Base-by-base conservation (phyloP, 23 tunicate species). In the Halocynthia roretzi region DNA sequence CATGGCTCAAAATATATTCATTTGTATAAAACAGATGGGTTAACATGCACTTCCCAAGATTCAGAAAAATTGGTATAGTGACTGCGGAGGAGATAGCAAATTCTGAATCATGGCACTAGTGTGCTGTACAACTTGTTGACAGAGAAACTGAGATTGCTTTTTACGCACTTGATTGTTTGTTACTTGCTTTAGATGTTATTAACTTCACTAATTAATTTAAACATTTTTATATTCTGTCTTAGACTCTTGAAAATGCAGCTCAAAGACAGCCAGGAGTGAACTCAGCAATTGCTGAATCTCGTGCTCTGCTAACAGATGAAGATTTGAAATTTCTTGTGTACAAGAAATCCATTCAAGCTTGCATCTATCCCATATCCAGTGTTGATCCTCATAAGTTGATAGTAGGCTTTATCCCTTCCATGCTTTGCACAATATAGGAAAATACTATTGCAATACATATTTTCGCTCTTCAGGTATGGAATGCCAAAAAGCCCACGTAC, bases 291-390 rank as follows among this genome's bases (percentile, higher is more conserved):
- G 87, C 80, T 8, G 91, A 84, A 54, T 83, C 98, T 40, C 78
- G 93, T 8, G 93, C 87, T 56, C 78, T 86, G 6, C 65, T 93
- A 21, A 87, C 71, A 44, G 84, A 93, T 64, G 83, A 82, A 49
- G 95, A 85, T 7, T 67, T 93, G 9, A 93, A 93, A 76, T 71
- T 87, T 56, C 98, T 83, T 76, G 98, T 93, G 54, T 93, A 93
- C 83, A 93, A 84, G 83, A 93, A 93, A 72, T 69, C 90, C 63
- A 71, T 93, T 21, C 98, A 93, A 71, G 98, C 98, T 6, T 76
- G 83, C 15, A 64, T 93, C 7, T 93, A 93, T 77, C 98, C 98
- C 6, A 93, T 93, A 12, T 83, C 94, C 56, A 83, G 82, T 19
- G 79, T 85, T 7, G 84, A 94, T 9, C 98, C 98, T 10, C 98